Evolutionary conservation across 1,140 invertebrate species (phyloP).

Genomic region (Arctopsyche grandis): DNA sequence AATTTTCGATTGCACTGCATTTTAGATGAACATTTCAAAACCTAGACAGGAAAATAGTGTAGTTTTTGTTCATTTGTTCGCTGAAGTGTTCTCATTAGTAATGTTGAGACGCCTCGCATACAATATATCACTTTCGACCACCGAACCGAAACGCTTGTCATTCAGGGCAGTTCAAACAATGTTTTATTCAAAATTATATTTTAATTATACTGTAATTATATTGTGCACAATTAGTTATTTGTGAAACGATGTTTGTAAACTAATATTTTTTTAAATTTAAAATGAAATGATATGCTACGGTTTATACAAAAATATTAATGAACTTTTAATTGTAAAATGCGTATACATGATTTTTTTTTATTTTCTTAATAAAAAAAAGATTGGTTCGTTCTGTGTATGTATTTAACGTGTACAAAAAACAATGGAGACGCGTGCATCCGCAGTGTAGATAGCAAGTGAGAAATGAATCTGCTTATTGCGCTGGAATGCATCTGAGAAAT

Average conservation of each 20-base stretch:
- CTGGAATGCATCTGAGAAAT: conserved; percentile 40
- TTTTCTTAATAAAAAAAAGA: background rate
- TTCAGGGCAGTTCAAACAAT: background rate
- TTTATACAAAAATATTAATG: too few species aligned
- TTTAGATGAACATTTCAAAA: background rate
- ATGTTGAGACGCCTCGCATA: conserved; percentile 11
- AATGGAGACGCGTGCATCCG: conserved; percentile 25
- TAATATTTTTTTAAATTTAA: too few species aligned
- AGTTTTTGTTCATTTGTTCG: conserved; percentile 6
- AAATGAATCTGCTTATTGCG: conserved; percentile 31
- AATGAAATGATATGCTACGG: too few species aligned
- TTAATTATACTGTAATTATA: too few species aligned
- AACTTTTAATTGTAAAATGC: too few species aligned
- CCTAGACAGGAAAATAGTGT: too few species aligned
- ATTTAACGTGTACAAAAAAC: conserved; percentile 1
- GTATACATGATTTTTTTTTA: background rate
- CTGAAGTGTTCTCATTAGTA: conserved; percentile 6
- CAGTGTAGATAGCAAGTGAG: conserved; percentile 22
- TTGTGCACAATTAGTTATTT: too few species aligned
- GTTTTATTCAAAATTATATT: background rate
- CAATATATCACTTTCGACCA: conserved; percentile 8
- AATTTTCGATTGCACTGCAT: background rate
- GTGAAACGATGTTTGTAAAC: too few species aligned
- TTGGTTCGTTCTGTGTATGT: background rate
- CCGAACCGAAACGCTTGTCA: background rate